Percentiles rank a stretch among this genome's conserved stretches.
Evolutionary conservation across 2,888 invertebrate genomes (phyloP).

Genomic region (Ichneumon xanthorius): DNA sequence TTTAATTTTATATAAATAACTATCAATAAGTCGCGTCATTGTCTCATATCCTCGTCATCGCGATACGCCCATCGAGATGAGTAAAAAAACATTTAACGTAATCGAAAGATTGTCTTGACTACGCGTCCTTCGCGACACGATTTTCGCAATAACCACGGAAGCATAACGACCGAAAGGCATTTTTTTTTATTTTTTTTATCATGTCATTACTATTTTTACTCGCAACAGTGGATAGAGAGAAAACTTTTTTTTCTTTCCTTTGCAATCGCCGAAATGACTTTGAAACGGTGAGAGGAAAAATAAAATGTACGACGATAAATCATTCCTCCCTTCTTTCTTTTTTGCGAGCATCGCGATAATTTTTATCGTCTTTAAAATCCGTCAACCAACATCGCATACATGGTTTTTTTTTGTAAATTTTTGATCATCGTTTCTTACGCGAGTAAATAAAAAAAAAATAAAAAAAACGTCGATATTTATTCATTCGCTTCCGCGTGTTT

Average conservation of each 20-base stretch:
- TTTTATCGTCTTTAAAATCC: neutral
- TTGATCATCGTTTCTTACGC: constrained; percentile 33
- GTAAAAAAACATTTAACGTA: constrained; percentile 3
- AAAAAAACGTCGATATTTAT: constrained; percentile 7
- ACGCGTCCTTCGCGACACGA: constrained; percentile 7
- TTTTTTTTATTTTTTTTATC: neutral
- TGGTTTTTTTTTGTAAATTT: neutral
- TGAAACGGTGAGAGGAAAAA: neutral
- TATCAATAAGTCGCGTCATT: constrained; percentile 59
- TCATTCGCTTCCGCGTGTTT: neutral
- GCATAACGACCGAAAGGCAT: neutral
- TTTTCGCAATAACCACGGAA: constrained; percentile 3
- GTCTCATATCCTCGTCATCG: constrained; percentile 48
- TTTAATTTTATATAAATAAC: constrained; percentile 61
- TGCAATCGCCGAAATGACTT: neutral
- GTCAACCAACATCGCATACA: neutral
- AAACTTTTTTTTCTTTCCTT: neutral
- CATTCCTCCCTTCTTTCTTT: neutral
- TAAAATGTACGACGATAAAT: neutral
- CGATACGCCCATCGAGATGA: constrained; percentile 35
- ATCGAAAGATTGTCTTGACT: constrained; percentile 5
- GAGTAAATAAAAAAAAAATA: constrained; percentile 52
- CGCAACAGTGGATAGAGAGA: neutral
- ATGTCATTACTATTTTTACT: constrained; percentile 1
- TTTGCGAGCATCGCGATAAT: neutral